These are phyloP conservation scores for Macrotus californicus DNA, from an alignment of 2,113 vertebrate genomes.

Conservation along the genomic window DNA sequence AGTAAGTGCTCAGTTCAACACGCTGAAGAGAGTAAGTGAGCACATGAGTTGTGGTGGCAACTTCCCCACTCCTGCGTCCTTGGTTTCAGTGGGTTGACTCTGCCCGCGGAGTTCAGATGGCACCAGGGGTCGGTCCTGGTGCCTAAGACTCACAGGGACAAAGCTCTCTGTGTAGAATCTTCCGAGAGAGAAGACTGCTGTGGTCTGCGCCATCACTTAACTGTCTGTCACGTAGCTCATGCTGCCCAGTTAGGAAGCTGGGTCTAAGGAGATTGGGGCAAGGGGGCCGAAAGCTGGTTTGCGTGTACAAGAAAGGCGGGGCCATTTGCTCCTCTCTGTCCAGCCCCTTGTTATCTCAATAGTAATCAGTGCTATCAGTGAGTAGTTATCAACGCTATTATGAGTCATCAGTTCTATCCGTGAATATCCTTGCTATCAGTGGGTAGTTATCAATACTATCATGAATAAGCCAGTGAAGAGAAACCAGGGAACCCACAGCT, in stretches of 20 bases:
- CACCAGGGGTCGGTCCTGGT: neutral
- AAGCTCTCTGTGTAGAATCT: neutral
- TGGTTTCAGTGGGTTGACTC: neutral
- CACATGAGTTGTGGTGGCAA: neutral
- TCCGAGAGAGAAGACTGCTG: neutral
- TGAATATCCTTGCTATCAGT: neutral
- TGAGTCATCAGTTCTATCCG: neutral
- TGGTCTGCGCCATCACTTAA: neutral
- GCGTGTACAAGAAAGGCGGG: neutral
- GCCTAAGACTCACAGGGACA: neutral
- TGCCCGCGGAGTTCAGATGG: neutral
- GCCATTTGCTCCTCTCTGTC: neutral
- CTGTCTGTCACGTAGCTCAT: neutral
- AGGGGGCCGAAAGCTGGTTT: neutral
- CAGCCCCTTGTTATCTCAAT: neutral
- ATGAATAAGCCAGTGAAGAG: neutral
- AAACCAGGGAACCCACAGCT: neutral
- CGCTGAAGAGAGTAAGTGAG: neutral
- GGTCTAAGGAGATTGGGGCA: neutral
- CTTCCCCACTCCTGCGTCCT: neutral
- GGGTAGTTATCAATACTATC: neutral
- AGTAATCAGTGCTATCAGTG: neutral
- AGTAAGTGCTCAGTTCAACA: neutral
- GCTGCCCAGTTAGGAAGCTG: neutral
- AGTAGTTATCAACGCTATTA: neutral